Conservation (phyloP, 2,113 vertebrate species). For the Bombycilla garrulus region DNA sequence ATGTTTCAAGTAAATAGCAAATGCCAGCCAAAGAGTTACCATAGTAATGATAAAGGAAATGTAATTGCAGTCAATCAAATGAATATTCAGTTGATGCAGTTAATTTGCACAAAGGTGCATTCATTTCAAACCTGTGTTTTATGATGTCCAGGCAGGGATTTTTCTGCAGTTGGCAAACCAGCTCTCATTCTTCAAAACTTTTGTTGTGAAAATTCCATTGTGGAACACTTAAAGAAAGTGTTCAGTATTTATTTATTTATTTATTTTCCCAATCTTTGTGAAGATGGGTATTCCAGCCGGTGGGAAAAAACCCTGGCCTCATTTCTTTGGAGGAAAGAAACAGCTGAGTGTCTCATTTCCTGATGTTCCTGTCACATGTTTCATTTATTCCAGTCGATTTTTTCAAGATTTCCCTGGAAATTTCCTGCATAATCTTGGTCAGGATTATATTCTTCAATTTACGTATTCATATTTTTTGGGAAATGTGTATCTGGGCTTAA, state of each 20-base stretch:
- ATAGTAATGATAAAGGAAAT: slow-evolving; percentile 17
- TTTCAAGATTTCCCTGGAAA: background rate
- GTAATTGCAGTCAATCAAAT: slow-evolving; percentile 1
- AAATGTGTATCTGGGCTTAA: background rate
- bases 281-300: background rate
- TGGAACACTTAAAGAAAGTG: background rate
- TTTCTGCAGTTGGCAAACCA: background rate
- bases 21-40: slow-evolving; percentile 22
- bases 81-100: background rate
- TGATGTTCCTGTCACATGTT: background rate
- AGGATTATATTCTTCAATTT: background rate
- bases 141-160: background rate
- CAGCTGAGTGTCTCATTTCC: background rate
- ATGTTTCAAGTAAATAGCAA: background rate
- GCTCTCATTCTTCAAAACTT: background rate
- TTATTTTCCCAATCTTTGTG: background rate
- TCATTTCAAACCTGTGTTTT: background rate
- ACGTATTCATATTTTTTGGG: background rate
- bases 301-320: background rate
- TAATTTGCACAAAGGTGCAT: background rate
- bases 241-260: background rate
- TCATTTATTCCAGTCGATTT: background rate
- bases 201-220: background rate
- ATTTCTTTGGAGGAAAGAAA: background rate
- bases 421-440: background rate